Conservation (phyloP, 2,888 invertebrate species). For the Nasonovia ribisnigri region DNA sequence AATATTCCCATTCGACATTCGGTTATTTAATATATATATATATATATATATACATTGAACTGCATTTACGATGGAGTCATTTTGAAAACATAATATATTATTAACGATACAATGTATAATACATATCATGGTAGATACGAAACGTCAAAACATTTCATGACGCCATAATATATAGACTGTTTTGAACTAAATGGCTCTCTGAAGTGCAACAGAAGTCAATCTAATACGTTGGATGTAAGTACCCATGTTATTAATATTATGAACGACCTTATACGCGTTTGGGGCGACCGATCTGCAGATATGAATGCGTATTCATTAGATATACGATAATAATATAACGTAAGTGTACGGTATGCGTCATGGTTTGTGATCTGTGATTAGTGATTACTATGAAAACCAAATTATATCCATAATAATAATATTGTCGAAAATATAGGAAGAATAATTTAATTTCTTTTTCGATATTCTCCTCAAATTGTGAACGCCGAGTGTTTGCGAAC, state of each 20-base stretch:
- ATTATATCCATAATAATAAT: neutral
- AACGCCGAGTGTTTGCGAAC: neutral
- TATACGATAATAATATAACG: neutral
- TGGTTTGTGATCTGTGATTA: neutral
- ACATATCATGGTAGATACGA: neutral
- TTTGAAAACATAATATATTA: neutral
- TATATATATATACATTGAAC: neutral
- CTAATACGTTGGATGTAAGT: neutral
- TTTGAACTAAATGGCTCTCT: neutral
- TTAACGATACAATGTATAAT: neutral
- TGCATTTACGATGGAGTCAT: no score
- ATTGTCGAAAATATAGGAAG: no score
- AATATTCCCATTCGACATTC: neutral
- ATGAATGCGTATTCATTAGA: neutral
- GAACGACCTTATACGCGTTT: neutral
- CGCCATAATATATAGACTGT: neutral
- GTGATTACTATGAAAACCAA: neutral
- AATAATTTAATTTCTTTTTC: neutral
- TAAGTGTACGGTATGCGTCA: neutral
- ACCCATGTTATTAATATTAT: neutral
- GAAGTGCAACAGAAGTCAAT: neutral
- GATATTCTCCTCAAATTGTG: neutral
- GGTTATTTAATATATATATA: neutral
- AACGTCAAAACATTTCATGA: neutral
- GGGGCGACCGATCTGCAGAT: neutral